Conservation (phyloP, 2,113 vertebrate species). For the Hypocryptadius cinnamomeus region DNA sequence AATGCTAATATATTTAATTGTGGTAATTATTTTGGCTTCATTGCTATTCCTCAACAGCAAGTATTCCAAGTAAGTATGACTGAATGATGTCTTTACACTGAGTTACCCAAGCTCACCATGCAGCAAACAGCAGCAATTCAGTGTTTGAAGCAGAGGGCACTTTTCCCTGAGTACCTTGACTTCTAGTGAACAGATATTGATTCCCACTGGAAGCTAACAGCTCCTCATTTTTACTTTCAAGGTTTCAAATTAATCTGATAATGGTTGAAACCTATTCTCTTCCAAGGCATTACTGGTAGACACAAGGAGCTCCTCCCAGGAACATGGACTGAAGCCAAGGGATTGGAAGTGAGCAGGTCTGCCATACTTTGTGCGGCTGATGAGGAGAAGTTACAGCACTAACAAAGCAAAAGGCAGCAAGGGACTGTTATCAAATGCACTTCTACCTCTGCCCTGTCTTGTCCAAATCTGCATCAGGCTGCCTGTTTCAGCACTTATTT, state of each 20-base stretch:
- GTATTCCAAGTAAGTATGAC: neutral
- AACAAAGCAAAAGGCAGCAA: neutral
- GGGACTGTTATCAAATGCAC: neutral
- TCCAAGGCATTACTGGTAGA: neutral
- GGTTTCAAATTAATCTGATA: neutral
- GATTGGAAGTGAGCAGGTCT: neutral
- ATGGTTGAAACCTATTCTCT: neutral
- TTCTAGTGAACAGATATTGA: neutral
- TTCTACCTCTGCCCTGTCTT: neutral
- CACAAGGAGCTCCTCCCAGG: neutral
- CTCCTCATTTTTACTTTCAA: neutral
- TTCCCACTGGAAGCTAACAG: neutral
- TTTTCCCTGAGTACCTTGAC: neutral
- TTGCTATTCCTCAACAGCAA: slow-evolving; percentile 10
- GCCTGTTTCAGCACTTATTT: neutral
- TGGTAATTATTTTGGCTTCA: slow-evolving; percentile 34
- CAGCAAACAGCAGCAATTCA: neutral
- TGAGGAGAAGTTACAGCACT: neutral
- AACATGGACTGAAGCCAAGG: neutral
- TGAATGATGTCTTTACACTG: neutral
- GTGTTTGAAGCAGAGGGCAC: neutral
- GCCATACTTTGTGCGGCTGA: neutral
- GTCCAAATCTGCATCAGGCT: neutral
- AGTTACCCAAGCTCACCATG: neutral
- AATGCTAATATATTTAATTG: slow-evolving; percentile 41